Conservation (phyloP, 2,888 invertebrate species). For the Clitarchus hookeri region DNA sequence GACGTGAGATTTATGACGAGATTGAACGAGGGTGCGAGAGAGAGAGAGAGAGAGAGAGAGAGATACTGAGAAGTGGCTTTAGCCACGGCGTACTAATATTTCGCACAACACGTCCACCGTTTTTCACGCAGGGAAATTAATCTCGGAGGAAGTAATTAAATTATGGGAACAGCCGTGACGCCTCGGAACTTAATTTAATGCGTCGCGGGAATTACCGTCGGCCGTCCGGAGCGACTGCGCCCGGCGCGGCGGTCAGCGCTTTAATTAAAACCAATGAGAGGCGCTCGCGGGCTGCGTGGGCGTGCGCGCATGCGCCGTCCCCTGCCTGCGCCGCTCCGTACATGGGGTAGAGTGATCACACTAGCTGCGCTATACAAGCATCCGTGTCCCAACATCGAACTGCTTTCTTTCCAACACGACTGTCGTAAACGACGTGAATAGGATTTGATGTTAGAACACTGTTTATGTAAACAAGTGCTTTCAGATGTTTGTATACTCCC, state of each 20-base stretch:
- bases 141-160: conserved; percentile 7
- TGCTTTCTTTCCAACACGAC: no score
- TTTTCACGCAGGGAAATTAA: not conserved
- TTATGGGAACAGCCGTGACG: conserved; percentile 8
- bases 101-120: conserved; percentile 14
- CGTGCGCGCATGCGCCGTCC: not conserved
- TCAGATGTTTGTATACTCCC: no score
- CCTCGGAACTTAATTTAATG: conserved; percentile 4
- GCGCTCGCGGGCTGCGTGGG: not conserved
- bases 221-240: not conserved
- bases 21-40: not conserved
- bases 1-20: not conserved
- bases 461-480: no score
- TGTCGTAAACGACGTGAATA: no score
- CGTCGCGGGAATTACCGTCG: not conserved
- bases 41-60: not conserved
- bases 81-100: not conserved
- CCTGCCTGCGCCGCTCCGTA: no score
- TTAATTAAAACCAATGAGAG: not conserved
- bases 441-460: no score
- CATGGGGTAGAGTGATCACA: no score
- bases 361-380: no score
- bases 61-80: not conserved
- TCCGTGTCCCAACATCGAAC: no score
- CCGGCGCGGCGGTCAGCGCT: not conserved